Evolutionary conservation across 1,140 invertebrate species (phyloP), one percentile per base, ranked within the genome.

Genomic region (Ceratina calcarata): DNA sequence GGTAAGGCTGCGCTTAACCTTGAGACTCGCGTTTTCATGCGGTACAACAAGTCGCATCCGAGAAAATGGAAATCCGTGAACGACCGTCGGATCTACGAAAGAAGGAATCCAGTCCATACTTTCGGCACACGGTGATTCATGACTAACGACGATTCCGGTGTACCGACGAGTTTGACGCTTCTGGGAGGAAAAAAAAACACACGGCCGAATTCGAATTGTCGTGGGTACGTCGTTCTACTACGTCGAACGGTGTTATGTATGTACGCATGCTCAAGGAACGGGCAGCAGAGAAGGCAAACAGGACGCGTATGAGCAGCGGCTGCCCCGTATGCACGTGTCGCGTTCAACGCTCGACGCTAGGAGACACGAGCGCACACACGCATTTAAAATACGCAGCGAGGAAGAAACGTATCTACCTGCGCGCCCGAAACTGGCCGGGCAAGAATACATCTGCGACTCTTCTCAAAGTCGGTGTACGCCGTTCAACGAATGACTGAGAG

Each of bases 361-460:
- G 18, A 66, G 45, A 62, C 12, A 78, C 53, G 69, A 27, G 64
- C 7, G 24, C 66, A 72, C 64, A 81, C 72, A 87, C 70, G 67
- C 67, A 60, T 32, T 74, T 37, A 12, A 58, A 74, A 51, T 62
- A 45, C 55, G 57, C 60, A 65, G 57, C 37, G 60, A 81, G 61
- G 67, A 80, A 84, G 71, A 72, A 60, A 69, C 57, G 77, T 84
- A 60, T 84, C 74, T 90, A 90, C 87, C 88, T 91, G n/a, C n/a
- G 87, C 82, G 86, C 83, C 84, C 87, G 81, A 88, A 87, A 89
- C 84, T 87, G 88, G 86, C 86, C 83, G 6, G 32, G 32, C 32
- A 37, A 37, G 32, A 37, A 37, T 37, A 37, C 6, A 37, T 37
- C 6, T 2, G 32, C 32, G 32, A 37, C 32, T 37, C 32, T 37